Conservation (phyloP, 2,888 invertebrate species). For the Osmoderma eremita region DNA sequence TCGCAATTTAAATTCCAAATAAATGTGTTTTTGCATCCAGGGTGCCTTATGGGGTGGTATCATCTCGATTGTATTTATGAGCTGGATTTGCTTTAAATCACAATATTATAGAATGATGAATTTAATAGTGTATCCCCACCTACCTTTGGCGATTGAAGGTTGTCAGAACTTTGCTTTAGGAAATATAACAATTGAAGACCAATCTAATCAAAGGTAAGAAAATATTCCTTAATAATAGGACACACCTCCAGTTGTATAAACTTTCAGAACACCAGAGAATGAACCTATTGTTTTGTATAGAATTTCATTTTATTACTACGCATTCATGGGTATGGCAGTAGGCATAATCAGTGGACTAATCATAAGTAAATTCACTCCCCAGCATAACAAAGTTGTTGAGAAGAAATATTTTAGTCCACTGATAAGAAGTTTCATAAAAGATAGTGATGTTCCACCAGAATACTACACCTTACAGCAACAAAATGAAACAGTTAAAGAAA, state of each 20-base stretch:
- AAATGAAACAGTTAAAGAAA: not conserved
- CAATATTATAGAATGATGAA: conserved; percentile 53
- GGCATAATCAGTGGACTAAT: conserved; percentile 70
- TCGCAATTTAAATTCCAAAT: too few species aligned
- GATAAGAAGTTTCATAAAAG: conserved; percentile 65
- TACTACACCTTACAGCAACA: conserved; percentile 8
- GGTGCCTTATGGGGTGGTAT: conserved; percentile 57
- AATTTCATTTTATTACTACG: conserved; percentile 77
- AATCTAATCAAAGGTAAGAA: not conserved
- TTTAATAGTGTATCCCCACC: conserved; percentile 55
- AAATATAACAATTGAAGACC: not conserved
- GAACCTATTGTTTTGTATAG: conserved; percentile 68
- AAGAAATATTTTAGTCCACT: conserved; percentile 69
- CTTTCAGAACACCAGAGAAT: not conserved
- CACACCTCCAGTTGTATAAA: not conserved
- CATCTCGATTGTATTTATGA: conserved; percentile 47
- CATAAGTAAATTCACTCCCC: conserved; percentile 71
- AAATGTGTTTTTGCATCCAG: conserved; percentile 58
- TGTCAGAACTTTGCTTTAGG: conserved; percentile 39
- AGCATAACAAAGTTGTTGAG: conserved; percentile 67
- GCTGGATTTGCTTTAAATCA: conserved; percentile 53
- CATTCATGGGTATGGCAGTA: conserved; percentile 70
- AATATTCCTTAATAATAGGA: not conserved
- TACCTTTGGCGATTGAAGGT: conserved; percentile 46
- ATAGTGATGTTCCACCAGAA: conserved; percentile 54